phyloP scores from a whole-genome alignment of 2,113 vertebrate genomes.

The Corvus hawaiiensis region DNA sequence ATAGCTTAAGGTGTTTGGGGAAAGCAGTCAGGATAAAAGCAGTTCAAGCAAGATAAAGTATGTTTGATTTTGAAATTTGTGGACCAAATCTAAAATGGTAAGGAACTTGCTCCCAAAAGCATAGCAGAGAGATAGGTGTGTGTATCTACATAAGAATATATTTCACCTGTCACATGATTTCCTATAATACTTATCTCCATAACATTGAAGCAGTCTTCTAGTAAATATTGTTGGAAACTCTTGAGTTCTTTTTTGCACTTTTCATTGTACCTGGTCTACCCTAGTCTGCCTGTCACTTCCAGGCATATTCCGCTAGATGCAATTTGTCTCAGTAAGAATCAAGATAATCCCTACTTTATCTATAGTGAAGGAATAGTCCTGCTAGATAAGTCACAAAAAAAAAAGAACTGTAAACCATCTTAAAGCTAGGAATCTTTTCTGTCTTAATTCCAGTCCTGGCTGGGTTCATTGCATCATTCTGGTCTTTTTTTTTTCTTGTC shows the following conservation, averaged over 20 bases:
- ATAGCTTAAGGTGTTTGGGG: background rate
- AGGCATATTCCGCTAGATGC: background rate
- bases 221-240: background rate
- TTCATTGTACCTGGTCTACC: background rate
- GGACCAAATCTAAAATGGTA: background rate
- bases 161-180: background rate
- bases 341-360: background rate
- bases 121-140: background rate
- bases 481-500: background rate
- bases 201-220: background rate
- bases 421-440: background rate
- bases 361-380: background rate
- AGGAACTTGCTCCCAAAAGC: background rate
- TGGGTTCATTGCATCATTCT: background rate
- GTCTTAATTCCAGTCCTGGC: background rate
- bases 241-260: rapidly evolving
- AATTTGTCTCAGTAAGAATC: background rate
- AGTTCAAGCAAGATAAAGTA: background rate
- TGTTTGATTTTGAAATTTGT: background rate
- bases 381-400: background rate
- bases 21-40: background rate
- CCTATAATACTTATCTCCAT: background rate
- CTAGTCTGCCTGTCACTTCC: background rate
- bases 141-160: background rate
- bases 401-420: background rate